Base-by-base conservation (phyloP, 1,140 invertebrate genomes). In the Heliothis virescens region DNA sequence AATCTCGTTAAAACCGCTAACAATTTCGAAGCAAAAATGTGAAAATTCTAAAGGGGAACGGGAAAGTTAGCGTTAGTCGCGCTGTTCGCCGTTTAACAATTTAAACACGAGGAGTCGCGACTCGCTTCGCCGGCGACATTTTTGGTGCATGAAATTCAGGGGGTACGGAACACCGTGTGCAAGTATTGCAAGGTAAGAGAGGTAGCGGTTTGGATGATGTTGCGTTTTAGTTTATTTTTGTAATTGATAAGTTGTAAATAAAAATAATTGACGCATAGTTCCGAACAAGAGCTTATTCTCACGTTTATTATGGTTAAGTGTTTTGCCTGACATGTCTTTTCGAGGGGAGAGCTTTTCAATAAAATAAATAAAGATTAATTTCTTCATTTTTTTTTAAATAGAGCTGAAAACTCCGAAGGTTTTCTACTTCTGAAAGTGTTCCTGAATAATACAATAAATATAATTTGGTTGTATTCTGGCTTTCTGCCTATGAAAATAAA, bases 91-190 rank as follows among this genome's bases (percentile, higher is more conserved):
- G 87, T 87, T 89, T 87, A 89, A 91, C 89, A 90, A 91, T 92
- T 91, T 90, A 89, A 90, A 90, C 89, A 91, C 85, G 88, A 86
- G 87, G 86, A 83, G 87, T 91, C 82, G 84, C 78, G 75, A 62
- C 48, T 47, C 79, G 79, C 62, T 67, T 16, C 55, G 62, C 26
- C n/a, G 79, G 55, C 55, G 83, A 83, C 81, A 81, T 87, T 87
- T 86, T 87, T 82, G 77, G 81, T 79, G 82, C 79, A 87, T 84
- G 72, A 83, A 86, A 84, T 82, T 86, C 84, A 65, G 53, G 60
- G 67, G 55, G 57, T 63, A 62, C 47, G 52, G 72, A 82, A 47
- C 21, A 63, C 47, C 53, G n/a, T 59, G 11, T 3, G 57, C 5
- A 15, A 15, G 12, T 12, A 48, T n/a, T 55, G 13, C 73, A 77